Base-by-base conservation (phyloP, 2,797 vertebrate species). In the Scolopax rusticola region DNA sequence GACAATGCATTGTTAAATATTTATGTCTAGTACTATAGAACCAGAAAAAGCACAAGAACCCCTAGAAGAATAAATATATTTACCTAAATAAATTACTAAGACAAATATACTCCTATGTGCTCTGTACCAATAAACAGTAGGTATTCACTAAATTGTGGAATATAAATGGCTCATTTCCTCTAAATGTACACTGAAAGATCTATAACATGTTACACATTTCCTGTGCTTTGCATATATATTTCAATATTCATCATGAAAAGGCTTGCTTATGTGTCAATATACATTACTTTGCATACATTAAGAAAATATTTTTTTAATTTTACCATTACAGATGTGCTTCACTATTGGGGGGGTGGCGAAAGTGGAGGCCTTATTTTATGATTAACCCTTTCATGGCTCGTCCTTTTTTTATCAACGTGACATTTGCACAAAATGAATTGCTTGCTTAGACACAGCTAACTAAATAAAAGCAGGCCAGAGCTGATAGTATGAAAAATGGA, bases 401-500 rank as follows among this genome's bases (percentile, higher is more conserved):
- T 98, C 97, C 97, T 96, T 98, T 98, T 98, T 98, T 98, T 99
- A 98, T 98, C 98, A 98, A 98, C 97, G 96, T 99, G 99, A 99
- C 99, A 99, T 99, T 99, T 99, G 98, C 98, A 98, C 98, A 98
- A 99, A 99, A 99, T 99, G 99, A 99, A 99, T 99, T 99, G 99
- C 99, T 99, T 99, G 99, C 99, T 99, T 99, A 99, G 99, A 99
- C 99, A 99, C 99, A 98, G 98, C 99, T 99, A 99, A 99, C 99
- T 99, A 99, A 99, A 99, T 99, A 99, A 99, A 99, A 99, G 99
- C 98, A 98, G 99, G 98, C 98, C 98, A 98, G 98, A 98, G 99
- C 99, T 98, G 99, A 99, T 99, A 99, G 99, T 99, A 99, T 99
- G 99, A 99, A 99, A 99, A 99, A 99, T 99, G 99, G 99, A 99